Conservation (phyloP, 2,113 vertebrate genomes). For the Narcine bancroftii region DNA sequence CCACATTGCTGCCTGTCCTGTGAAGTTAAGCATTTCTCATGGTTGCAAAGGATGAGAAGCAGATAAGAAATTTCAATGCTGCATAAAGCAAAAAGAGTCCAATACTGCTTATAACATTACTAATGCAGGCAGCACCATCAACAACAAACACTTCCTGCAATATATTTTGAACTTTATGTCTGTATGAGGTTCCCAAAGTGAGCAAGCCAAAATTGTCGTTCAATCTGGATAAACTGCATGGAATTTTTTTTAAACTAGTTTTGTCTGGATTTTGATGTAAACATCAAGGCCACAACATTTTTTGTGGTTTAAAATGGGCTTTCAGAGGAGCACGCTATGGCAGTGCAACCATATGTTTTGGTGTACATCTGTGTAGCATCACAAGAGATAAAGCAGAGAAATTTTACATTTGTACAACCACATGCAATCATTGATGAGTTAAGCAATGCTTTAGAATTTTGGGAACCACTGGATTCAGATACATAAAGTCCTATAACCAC, state of each 20-base stretch:
- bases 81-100: not conserved
- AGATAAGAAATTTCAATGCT: not conserved
- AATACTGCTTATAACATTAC: not conserved
- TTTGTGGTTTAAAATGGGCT: constrained; percentile 6
- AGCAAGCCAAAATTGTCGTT: constrained; percentile 3
- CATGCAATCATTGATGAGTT: too few species aligned
- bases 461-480: not conserved
- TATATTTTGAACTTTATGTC: not conserved
- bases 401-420: not conserved
- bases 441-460: not conserved
- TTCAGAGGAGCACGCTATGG: not conserved
- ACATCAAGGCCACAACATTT: not conserved
- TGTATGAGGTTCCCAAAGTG: not conserved
- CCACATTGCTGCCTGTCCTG: not conserved
- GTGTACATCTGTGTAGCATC: not conserved
- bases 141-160: not conserved
- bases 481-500: not conserved
- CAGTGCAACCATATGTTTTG: constrained; percentile 4
- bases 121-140: not conserved
- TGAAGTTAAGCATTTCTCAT: too few species aligned
- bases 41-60: not conserved
- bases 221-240: not conserved
- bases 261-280: not conserved
- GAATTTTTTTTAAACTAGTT: not conserved
- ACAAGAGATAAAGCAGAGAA: not conserved